phyloP scores from a whole-genome alignment of 1,140 invertebrate species.

The Mamestra configurata region DNA sequence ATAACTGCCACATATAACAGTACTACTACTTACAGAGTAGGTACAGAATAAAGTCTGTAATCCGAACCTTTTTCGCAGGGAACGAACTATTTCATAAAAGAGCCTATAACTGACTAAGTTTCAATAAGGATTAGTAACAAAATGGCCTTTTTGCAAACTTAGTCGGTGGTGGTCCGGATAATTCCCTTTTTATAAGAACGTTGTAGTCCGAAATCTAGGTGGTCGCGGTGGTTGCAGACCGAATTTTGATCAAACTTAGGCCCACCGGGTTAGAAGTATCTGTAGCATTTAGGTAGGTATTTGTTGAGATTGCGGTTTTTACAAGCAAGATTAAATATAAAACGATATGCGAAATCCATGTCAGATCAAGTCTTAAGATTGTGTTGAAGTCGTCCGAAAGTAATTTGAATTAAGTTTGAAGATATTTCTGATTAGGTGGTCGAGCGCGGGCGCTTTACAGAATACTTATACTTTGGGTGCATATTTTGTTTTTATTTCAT shows the following conservation, averaged over 20 bases:
- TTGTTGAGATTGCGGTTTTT: conserved; percentile 39
- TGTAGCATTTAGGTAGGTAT: conserved; percentile 38
- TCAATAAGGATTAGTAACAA: conserved; percentile 9
- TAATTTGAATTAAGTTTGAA: conserved; percentile 37
- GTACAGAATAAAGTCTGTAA: too few relatives aligned
- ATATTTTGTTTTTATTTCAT: background rate
- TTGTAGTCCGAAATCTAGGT: conserved; percentile 48
- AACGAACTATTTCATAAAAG: background rate
- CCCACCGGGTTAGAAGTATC: conserved; percentile 46
- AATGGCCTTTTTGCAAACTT: conserved; percentile 7
- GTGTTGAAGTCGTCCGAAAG: conserved; percentile 19
- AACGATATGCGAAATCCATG: conserved; percentile 19
- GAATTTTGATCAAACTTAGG: conserved; percentile 49
- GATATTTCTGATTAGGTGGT: background rate
- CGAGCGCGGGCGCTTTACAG: background rate
- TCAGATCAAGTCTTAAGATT: conserved; percentile 29
- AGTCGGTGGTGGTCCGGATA: conserved; percentile 47
- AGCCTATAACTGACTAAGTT: background rate
- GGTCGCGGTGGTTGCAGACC: conserved; percentile 39
- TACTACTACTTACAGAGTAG: too few relatives aligned
- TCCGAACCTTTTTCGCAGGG: too few relatives aligned
- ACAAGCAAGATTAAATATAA: conserved; percentile 14
- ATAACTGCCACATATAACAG: too few relatives aligned
- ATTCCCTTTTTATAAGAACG: conserved; percentile 44
- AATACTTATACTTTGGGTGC: background rate